A percentile compares a stretch with the other conserved stretches of the same genome.
Evolutionary conservation across 2,113 vertebrate species (phyloP).

Genomic region (Mixornis gularis): DNA sequence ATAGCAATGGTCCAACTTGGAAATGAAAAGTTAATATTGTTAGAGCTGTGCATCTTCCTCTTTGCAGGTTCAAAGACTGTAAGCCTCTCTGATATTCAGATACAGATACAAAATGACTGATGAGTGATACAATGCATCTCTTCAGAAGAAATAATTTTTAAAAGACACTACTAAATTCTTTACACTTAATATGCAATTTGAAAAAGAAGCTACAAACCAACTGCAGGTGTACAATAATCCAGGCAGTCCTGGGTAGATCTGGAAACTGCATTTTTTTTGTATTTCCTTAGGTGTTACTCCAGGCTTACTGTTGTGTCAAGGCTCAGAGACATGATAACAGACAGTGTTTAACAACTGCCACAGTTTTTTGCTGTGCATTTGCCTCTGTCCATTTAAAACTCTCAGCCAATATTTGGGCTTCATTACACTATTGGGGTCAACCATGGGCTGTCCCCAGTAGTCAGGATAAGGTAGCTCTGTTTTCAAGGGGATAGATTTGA

Average conservation of each 20-base stretch:
- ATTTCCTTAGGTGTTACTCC: neutral
- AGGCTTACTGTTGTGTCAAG: neutral
- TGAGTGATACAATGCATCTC: neutral
- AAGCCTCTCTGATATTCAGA: neutral
- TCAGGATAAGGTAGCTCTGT: neutral
- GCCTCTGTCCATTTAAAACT: neutral
- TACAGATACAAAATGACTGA: neutral
- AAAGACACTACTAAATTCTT: neutral
- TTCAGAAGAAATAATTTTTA: neutral
- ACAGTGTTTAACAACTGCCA: neutral
- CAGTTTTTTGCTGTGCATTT: neutral
- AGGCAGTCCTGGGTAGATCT: neutral
- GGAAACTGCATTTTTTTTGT: neutral
- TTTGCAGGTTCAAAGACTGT: neutral
- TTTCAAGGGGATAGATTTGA: neutral
- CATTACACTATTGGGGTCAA: neutral
- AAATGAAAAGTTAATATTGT: neutral
- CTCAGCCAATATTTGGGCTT: neutral
- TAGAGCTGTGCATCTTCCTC: neutral
- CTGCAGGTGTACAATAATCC: neutral
- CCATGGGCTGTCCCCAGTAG: neutral
- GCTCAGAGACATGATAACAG: neutral
- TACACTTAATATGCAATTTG: neutral
- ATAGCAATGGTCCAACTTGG: neutral
- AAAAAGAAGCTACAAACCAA: neutral